A percentile compares a stretch with the other conserved stretches of the same genome.
phyloP scores from a whole-genome alignment of 2,888 invertebrate species.

The Lymantria monacha region DNA sequence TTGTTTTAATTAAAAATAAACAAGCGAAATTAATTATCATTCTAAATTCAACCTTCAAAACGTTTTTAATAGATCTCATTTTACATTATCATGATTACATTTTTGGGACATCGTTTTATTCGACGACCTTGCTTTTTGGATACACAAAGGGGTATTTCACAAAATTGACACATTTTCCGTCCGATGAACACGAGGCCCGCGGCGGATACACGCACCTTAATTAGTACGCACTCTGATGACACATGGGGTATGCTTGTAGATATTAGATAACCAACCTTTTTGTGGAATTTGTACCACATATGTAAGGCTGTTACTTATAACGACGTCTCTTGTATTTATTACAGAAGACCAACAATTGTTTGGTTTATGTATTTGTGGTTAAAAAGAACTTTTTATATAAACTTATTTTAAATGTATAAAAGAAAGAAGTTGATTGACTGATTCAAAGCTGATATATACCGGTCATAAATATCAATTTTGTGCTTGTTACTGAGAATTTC shows the following conservation, averaged over 20 bases:
- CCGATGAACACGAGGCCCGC: slow-evolving; percentile 18
- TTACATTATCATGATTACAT: background rate
- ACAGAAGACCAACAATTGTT: too few species aligned
- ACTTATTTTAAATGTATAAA: too few species aligned
- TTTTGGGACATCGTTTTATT: slow-evolving; percentile 15
- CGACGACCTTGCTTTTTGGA: slow-evolving; percentile 9
- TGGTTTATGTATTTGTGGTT: too few species aligned
- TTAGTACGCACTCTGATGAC: slow-evolving; percentile 33
- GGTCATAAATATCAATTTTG: too few species aligned
- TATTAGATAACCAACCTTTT: slow-evolving; percentile 9
- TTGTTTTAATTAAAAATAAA: background rate
- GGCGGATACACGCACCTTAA: slow-evolving; percentile 32
- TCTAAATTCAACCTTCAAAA: background rate
- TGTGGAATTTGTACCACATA: slow-evolving; percentile 5
- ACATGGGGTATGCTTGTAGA: slow-evolving; percentile 11
- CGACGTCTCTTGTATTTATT: background rate
- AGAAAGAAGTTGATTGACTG: too few species aligned
- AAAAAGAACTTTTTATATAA: too few species aligned
- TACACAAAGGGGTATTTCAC: slow-evolving; percentile 21
- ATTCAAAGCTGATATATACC: too few species aligned
- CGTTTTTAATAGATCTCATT: background rate
- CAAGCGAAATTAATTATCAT: background rate
- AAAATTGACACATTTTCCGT: slow-evolving; percentile 30
- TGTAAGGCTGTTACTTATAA: background rate
- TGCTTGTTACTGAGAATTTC: too few species aligned